A percentile compares a stretch with the other conserved stretches of the same genome.
These are phyloP conservation scores for Acanthornis magna DNA, from an alignment of 2,797 vertebrate genomes.

Conservation along the genomic window DNA sequence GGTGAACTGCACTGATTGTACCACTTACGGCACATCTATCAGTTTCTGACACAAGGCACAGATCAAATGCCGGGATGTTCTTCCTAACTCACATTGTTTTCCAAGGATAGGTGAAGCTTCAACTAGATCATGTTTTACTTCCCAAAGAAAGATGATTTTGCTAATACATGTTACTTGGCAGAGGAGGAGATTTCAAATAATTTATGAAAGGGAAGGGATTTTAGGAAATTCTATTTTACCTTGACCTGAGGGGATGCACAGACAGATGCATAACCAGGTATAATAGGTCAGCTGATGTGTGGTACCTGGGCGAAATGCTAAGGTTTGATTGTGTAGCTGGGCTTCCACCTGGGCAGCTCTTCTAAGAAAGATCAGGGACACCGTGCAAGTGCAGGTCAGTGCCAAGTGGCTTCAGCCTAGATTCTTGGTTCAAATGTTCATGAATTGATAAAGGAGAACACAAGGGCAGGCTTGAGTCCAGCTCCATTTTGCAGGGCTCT, in stretches of 20 bases:
- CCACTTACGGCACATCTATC: not conserved
- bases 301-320: not conserved
- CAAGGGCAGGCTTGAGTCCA: not conserved
- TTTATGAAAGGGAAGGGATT: not conserved
- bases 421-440: not conserved
- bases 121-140: not conserved
- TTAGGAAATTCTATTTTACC: not conserved
- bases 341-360: not conserved
- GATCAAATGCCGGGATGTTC: not conserved
- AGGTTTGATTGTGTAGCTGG: not conserved
- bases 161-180: not conserved
- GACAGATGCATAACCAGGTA: not conserved
- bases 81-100: not conserved
- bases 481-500: not conserved
- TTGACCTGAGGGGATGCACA: not conserved
- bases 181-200: not conserved
- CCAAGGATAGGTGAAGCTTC: not conserved
- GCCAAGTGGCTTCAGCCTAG: not conserved
- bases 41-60: not conserved
- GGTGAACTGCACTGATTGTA: not conserved
- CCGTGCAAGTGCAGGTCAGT: accelerated
- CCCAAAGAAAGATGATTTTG: not conserved
- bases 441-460: not conserved
- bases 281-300: not conserved
- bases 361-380: not conserved